These are phyloP conservation scores for Tyto alba DNA, from an alignment of 2,113 vertebrate genomes.

Conservation along the genomic window DNA sequence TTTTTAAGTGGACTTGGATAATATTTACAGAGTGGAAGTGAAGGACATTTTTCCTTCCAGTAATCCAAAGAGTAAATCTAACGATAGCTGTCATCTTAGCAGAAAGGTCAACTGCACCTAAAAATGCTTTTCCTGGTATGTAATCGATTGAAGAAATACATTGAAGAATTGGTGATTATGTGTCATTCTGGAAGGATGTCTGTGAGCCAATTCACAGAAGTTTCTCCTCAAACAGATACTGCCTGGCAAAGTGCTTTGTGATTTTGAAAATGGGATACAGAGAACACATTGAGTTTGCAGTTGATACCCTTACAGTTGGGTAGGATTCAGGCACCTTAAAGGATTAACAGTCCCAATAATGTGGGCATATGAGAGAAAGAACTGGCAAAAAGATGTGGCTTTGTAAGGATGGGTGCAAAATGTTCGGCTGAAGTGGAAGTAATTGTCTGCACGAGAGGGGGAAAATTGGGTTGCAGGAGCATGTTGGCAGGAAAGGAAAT, in stretches of 20 bases:
- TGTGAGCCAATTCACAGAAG: neutral
- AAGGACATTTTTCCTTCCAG: neutral
- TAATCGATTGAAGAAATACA: neutral
- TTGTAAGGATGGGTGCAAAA: neutral
- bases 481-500: neutral
- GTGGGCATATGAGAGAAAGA: neutral
- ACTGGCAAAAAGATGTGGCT: neutral
- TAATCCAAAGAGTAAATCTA: neutral
- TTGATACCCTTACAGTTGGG: neutral
- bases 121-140: neutral
- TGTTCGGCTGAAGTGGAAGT: neutral
- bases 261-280: neutral
- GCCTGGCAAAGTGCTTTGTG: neutral
- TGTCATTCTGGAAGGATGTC: neutral
- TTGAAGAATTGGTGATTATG: neutral
- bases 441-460: neutral
- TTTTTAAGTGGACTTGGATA: neutral
- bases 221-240: neutral
- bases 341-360: neutral
- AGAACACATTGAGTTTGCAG: neutral
- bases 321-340: neutral
- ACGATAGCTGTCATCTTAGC: neutral
- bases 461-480: neutral
- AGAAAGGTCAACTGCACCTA: neutral
- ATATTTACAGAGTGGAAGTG: neutral